Base-by-base conservation (phyloP, 2,888 invertebrate species). In the Cosmia trapezina region DNA sequence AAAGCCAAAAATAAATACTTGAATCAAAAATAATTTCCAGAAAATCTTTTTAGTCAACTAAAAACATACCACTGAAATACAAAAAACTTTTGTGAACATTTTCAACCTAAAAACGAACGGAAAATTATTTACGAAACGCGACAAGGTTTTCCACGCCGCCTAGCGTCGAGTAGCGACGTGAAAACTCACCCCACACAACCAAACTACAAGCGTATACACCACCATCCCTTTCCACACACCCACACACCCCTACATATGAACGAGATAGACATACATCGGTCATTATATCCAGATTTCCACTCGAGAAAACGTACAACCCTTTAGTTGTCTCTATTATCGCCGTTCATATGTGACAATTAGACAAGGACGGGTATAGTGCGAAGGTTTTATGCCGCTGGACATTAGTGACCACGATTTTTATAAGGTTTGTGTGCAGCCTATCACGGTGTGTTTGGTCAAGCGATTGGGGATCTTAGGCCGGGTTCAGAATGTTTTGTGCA, bases 271-370 rank as follows among this genome's bases (percentile, higher is more conserved):
- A 88, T 94, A 94, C 84, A 93, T 93, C 88, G 91, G 91, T 90
- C 92, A 92, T 92, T 90, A 92, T 89, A 90, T 90, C 86, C 79
- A 84, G 90, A 88, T 96, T 95, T 94, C 87, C 94, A 91, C 91
- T 89, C 87, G 89, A 90, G 94, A 95, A 95, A 96, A 95, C 93
- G 89, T 91, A 90, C 94, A 94, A 93, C 93, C 94, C 95, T 92
- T 93, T 92, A 91, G 89, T 90, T 88, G 91, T 96, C 96, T 95
- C 96, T 91, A 91, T 95, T 95, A 93, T 91, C 91, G 83, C 89
- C 86, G 87, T 88, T 86, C 86, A 85, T 80, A 83, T 88, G 86
- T 86, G 86, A 86, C 80, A 84, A 89, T 91, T 89, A 90, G 94
- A 95, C 78, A 89, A 89, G 88, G 95, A 95, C 85, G 76, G 91